Evolutionary conservation across 2,888 invertebrate genomes (phyloP).

Genomic region (Galerucella nymphaeae): DNA sequence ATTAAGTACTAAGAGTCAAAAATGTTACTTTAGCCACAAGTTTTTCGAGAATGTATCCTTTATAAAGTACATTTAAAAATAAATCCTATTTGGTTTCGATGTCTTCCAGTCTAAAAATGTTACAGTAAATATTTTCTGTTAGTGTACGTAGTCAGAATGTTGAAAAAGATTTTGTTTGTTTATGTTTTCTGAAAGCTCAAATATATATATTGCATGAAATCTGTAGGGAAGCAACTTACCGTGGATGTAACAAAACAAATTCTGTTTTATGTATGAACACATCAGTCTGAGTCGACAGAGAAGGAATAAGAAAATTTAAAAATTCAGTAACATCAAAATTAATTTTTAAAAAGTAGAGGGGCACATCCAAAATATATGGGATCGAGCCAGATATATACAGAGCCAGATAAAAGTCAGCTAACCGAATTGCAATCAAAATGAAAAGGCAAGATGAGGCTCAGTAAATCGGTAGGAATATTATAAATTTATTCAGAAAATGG

Average conservation of each 20-base stretch:
- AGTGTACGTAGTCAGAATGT: slow-evolving; percentile 19
- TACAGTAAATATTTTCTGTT: neutral
- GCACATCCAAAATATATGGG: neutral
- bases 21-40: no score
- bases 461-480: no score
- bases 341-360: neutral
- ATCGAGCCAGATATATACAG: neutral
- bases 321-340: neutral
- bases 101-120: neutral
- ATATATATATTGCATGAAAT: slow-evolving; percentile 52
- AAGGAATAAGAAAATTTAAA: neutral
- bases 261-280: slow-evolving; percentile 48
- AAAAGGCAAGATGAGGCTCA: no score
- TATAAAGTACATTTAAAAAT: no score
- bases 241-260: slow-evolving; percentile 51
- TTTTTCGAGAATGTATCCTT: no score
- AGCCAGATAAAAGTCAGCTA: no score
- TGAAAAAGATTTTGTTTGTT: slow-evolving; percentile 32
- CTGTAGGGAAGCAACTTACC: slow-evolving; percentile 48
- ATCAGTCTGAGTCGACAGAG: slow-evolving; percentile 15
- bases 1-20: no score
- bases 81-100: no score
- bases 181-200: slow-evolving; percentile 33
- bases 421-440: no score
- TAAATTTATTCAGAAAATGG: no score